Percentiles rank a stretch among this genome's conserved stretches.
Conservation (phyloP, 2,113 vertebrate genomes). For the Rhodinocichla rosea region DNA sequence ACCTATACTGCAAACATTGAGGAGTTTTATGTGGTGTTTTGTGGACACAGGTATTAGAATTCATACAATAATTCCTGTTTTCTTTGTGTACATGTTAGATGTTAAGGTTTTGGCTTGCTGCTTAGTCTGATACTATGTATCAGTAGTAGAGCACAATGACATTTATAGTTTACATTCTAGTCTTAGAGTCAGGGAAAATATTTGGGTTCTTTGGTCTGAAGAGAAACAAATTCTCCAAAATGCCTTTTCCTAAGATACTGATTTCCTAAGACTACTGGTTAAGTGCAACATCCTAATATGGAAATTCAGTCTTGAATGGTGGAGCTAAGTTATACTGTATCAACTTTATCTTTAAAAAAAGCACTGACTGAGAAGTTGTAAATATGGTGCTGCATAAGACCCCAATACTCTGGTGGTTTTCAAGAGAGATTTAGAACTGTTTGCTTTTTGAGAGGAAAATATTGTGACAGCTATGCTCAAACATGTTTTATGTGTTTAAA, state of each 20-base stretch:
- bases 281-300: not conserved
- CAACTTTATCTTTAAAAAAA: not conserved
- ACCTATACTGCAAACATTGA: not conserved
- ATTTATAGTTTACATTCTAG: not conserved
- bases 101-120: not conserved
- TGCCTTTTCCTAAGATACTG: not conserved
- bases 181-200: not conserved
- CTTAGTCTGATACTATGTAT: not conserved
- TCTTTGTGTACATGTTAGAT: not conserved
- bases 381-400: not conserved
- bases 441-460: conserved; percentile 5
- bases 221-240: not conserved
- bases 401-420: not conserved
- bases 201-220: not conserved
- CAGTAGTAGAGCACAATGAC: not conserved
- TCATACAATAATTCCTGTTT: not conserved
- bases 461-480: not conserved
- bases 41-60: not conserved
- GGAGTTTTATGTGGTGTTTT: not conserved
- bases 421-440: not conserved
- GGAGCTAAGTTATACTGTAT: not conserved
- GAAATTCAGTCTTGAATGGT: not conserved
- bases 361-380: not conserved
- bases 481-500: not conserved
- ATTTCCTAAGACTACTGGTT: not conserved